Evolutionary conservation across 2,113 vertebrate genomes (phyloP).

Genomic region (Pollimyrus isidori): DNA sequence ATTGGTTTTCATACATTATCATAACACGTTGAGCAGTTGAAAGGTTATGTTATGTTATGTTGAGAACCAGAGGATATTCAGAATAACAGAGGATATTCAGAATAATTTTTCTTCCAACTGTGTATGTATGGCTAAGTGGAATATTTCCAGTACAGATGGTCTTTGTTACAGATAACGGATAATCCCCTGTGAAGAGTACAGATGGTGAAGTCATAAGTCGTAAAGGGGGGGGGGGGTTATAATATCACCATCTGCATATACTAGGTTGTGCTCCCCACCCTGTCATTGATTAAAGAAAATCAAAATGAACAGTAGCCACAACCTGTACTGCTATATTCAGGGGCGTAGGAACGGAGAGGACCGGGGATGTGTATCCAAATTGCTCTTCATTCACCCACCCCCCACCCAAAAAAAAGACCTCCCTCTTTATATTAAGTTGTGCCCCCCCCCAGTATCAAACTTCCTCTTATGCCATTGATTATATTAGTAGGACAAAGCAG

Average conservation of each 20-base stretch:
- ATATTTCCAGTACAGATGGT: conserved; percentile 40
- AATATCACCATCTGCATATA: conserved; percentile 3
- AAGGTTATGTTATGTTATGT: background rate
- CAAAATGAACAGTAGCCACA: conserved; percentile 30
- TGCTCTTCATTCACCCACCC: background rate
- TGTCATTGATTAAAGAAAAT: conserved; percentile 6
- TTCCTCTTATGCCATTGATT: background rate
- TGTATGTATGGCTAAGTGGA: conserved; percentile 28
- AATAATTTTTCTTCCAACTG: conserved; percentile 16
- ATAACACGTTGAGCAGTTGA: background rate
- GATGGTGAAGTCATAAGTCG: background rate
- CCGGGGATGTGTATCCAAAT: background rate
- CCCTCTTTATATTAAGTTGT: no score
- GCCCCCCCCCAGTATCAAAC: background rate
- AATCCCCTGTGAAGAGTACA: background rate
- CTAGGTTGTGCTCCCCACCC: background rate
- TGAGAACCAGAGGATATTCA: background rate
- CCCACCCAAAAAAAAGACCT: background rate
- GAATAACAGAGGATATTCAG: background rate
- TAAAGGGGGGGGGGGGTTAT: background rate
- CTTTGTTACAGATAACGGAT: conserved; percentile 30
- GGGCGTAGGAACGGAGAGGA: background rate
- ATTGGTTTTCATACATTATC: background rate
- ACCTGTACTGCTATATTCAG: conserved; percentile 28
- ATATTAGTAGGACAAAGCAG: background rate